Conservation (phyloP, 2,797 vertebrate species). For the Botia kubotai region DNA sequence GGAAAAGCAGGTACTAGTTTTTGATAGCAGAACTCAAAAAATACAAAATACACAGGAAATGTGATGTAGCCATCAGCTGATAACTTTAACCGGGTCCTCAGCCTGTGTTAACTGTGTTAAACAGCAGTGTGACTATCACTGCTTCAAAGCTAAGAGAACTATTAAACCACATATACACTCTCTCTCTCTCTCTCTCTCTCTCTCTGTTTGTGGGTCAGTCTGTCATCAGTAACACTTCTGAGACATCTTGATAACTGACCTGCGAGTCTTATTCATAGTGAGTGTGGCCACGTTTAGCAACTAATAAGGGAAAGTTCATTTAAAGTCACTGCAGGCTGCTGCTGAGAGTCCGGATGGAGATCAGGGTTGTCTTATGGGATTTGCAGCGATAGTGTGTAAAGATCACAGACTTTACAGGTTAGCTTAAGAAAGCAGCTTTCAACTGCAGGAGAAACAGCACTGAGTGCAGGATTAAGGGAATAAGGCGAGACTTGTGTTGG, state of each 20-base stretch:
- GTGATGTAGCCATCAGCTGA: no score
- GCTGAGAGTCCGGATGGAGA: not conserved
- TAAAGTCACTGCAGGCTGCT: not conserved
- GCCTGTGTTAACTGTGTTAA: no score
- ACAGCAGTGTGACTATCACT: no score
- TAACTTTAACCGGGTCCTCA: no score
- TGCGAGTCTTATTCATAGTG: conserved; percentile 51
- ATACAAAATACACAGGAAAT: no score
- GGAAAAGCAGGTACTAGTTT: no score
- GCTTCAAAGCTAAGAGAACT: no score
- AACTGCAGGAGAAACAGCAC: conserved; percentile 36
- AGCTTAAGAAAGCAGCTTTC: not conserved
- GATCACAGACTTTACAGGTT: not conserved
- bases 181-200: not conserved
- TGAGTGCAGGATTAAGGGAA: not conserved
- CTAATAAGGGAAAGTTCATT: conserved; percentile 22
- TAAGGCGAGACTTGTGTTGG: conserved; percentile 2
- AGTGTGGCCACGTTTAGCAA: conserved; percentile 39
- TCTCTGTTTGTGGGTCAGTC: conserved; percentile 32
- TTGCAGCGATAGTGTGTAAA: not conserved
- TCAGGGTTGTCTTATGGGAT: not conserved
- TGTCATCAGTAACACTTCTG: conserved; percentile 3
- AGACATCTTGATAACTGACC: conserved; percentile 40
- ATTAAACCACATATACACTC: no score
- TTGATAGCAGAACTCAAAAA: no score